phyloP scores from a whole-genome alignment of 2,888 invertebrate genomes.

The Caenorhabditis parvicauda region DNA sequence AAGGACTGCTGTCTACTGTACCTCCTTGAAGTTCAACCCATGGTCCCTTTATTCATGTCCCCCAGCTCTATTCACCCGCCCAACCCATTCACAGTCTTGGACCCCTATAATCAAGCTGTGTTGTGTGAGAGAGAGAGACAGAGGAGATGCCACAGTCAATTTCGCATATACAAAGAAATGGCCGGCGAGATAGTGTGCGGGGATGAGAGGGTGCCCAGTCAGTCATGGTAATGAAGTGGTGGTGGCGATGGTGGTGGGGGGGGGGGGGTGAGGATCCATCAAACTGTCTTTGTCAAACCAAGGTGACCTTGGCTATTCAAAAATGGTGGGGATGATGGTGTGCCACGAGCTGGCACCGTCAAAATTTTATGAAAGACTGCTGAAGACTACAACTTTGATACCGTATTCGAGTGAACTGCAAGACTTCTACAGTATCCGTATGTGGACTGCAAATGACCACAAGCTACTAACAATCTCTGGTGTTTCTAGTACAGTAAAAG shows the following conservation, averaged over 20 bases:
- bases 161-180: background rate
- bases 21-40: background rate
- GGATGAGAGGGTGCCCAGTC: background rate
- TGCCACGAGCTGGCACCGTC: background rate
- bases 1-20: too few species aligned
- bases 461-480: too few species aligned
- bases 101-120: constrained; percentile 18
- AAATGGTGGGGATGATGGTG: background rate
- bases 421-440: too few species aligned
- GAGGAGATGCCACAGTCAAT: constrained; percentile 17
- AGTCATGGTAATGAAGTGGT: too few species aligned
- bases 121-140: constrained; percentile 5
- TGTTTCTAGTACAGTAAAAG: too few species aligned
- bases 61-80: background rate
- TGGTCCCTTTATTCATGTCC: constrained; percentile 21
- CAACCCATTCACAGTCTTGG: constrained; percentile 9
- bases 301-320: constrained; percentile 1
- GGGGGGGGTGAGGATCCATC: constrained; percentile 3
- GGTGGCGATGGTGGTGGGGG: background rate
- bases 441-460: too few species aligned
- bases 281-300: too few species aligned
- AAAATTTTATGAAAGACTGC: too few species aligned
- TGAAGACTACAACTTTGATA: too few species aligned
- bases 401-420: too few species aligned
- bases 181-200: constrained; percentile 15